Base-by-base conservation (phyloP, 2,888 invertebrate species). In the Lasioglossum vierecki region DNA sequence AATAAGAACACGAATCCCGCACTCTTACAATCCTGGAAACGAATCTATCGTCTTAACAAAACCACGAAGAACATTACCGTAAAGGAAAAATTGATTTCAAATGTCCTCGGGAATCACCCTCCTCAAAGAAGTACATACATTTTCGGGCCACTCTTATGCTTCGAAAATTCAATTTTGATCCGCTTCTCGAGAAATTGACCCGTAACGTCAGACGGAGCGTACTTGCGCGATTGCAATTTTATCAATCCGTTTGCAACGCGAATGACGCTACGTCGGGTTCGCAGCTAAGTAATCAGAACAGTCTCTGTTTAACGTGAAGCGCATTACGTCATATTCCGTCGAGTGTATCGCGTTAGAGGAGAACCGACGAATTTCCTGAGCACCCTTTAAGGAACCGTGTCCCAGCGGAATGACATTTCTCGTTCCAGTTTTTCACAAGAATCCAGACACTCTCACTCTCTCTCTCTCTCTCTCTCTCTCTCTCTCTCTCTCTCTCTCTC, bases 391-490 rank as follows among this genome's bases (percentile, higher is more conserved):
- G 81, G 49, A 85, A 76, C 72, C 44, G 22, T 57, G 68, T 77
- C 78, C 22, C 35, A 60, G 68, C 46, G 63, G 72, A 68, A 72
- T 49, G 72, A 78, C 72, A 85, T 66, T 76, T 73, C 66, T 49
- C 60, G 77, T 72, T 46, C 75, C 41, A 76, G 85, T 73, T 84
- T 30, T 76, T n/a, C 75, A 76, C 35, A 72, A 83, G 79, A 85
- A 87, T 79, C 79, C 89, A 66, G 80, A 41, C 79, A 2, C 49
- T 15, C 53, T n/a, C 53, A 8, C 49, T 49, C 18, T 49, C 49
- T 46, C 18, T 1, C 49, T 18, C 49, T 5, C 8, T 6, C 49
- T 53, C 49, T 18, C 2, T 5, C 18, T 6, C n/a, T n/a, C n/a
- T n/a, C n/a, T n/a, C n/a, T n/a, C 49, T 15, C 53, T n/a, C 53